Evolutionary conservation across 2,797 vertebrate species (phyloP).

Genomic region (Labeo calbasu): DNA sequence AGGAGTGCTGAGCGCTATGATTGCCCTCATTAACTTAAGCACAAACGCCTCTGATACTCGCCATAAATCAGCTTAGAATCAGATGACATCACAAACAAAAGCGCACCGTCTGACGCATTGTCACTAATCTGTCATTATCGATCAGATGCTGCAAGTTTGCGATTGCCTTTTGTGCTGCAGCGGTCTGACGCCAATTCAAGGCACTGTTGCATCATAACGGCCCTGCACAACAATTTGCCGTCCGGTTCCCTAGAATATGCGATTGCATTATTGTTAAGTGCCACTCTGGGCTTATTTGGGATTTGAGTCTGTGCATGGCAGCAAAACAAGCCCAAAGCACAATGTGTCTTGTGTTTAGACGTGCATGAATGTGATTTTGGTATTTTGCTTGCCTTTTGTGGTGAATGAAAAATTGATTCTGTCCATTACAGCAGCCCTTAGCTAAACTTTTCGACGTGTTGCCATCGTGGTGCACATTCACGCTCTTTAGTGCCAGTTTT

Average conservation of each 20-base stretch:
- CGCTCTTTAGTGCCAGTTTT: slow-evolving; percentile 10
- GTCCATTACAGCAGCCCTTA: neutral
- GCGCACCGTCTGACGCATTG: slow-evolving; percentile 22
- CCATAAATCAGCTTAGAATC: slow-evolving; percentile 81
- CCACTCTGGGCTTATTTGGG: slow-evolving; percentile 11
- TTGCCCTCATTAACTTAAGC: slow-evolving; percentile 55
- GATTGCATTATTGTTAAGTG: slow-evolving; percentile 26
- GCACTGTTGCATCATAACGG: slow-evolving; percentile 29
- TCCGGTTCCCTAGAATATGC: neutral
- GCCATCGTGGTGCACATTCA: too few relatives aligned
- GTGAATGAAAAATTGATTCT: neutral
- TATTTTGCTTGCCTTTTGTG: neutral
- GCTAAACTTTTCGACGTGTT: slow-evolving; percentile 6
- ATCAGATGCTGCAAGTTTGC: slow-evolving; percentile 23
- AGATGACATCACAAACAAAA: slow-evolving; percentile 55
- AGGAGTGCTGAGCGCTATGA: slow-evolving; percentile 33
- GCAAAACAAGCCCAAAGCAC: slow-evolving; percentile 8
- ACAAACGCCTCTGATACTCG: slow-evolving; percentile 70
- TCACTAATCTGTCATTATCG: slow-evolving; percentile 52
- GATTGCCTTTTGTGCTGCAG: slow-evolving; percentile 3
- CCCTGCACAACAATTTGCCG: neutral
- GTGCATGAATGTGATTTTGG: neutral
- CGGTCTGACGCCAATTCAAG: neutral
- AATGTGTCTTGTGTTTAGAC: slow-evolving; percentile 2
- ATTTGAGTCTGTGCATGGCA: slow-evolving; percentile 12